Base-by-base conservation (phyloP, 2,888 invertebrate genomes). In the Hedya salicella region DNA sequence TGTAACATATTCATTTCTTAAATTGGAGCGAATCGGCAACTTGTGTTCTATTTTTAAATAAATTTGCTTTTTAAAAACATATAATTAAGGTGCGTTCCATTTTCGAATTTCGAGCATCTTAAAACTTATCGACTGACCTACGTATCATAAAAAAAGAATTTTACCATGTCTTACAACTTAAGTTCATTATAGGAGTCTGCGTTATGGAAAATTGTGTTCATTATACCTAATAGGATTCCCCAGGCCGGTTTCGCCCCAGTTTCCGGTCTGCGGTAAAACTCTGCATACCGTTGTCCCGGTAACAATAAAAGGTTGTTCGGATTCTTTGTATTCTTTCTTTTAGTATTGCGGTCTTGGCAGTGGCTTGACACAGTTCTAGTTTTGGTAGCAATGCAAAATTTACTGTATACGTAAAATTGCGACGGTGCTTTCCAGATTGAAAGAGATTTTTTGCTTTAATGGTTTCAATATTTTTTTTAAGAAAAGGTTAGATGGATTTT, bases 321-420 rank as follows among this genome's bases (percentile, higher is more conserved):
- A 39, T 39, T 53, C 39, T 21, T 53, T 53, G 36, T 36, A 39
- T 39, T 39, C 36, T 36, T 49, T 53, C 53, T 52, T 52, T 25
- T 25, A 25, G 25, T 25, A 36, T 11, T 11, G 36, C 36, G 9
- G 36, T 36, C 36, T 36, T 32, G 13, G 52, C 6, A 39, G 19
- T 53, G 39, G 19, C 53, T 36, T 53, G 53, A 39, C 53, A 53
- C 53, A 53, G 39, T 17, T 53, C 39, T n/a, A 36, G 52, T 52
- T 52, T 52, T 52, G 16, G 32, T 17, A 36, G 6, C 25, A 25
- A 25, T 36, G 36, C 11, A 36, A 36, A 11, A 1, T 13, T 36
- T 36, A 36, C 36, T 2, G 36, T 36, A 11, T 36, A 36, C 11
- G 9, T 9, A 25, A 25, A 6, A 25, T 25, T 25, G 25, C 5